Percentiles rank a stretch among this genome's conserved stretches.
Evolutionary conservation across 2,797 vertebrate genomes (phyloP).

Genomic region (Alouatta caraya): DNA sequence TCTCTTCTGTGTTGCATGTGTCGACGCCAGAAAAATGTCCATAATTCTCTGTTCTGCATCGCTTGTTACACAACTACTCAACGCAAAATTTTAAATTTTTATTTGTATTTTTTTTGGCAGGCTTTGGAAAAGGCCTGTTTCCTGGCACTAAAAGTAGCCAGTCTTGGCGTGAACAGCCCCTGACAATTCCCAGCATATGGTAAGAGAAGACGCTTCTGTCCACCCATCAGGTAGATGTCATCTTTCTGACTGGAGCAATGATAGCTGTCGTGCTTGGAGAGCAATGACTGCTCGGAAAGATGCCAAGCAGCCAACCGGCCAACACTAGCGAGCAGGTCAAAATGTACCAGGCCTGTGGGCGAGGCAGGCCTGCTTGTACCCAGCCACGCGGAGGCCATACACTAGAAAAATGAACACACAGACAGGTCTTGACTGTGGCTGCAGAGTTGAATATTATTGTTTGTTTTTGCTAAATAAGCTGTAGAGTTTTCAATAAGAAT

Average conservation of each 20-base stretch:
- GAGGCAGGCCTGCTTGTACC: constrained; percentile 68
- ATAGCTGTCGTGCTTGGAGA: constrained; percentile 90
- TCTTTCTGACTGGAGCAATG: constrained; percentile 87
- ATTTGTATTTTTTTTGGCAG: constrained; percentile 82
- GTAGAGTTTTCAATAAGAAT: background rate
- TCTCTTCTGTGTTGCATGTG: constrained; percentile 60
- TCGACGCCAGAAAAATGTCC: constrained; percentile 60
- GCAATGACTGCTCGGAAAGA: constrained; percentile 86
- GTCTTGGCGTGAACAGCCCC: constrained; percentile 92
- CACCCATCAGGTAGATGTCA: constrained; percentile 95
- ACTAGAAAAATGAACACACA: constrained; percentile 23
- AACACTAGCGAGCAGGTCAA: constrained; percentile 84
- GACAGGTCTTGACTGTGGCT: constrained; percentile 50
- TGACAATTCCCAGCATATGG: constrained; percentile 98
- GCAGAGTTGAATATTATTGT: background rate
- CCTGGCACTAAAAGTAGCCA: constrained; percentile 85
- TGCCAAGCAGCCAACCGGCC: constrained; percentile 88
- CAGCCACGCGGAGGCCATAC: constrained; percentile 60
- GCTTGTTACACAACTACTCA: constrained; percentile 76
- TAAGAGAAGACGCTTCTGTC: constrained; percentile 93
- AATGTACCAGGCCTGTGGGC: constrained; percentile 82
- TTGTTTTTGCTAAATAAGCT: constrained; percentile 1
- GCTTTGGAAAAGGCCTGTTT: constrained; percentile 83
- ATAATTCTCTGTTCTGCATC: constrained; percentile 50
- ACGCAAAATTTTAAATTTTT: constrained; percentile 65